phyloP scores from a whole-genome alignment of 2,797 vertebrate species.

The Fringilla coelebs region DNA sequence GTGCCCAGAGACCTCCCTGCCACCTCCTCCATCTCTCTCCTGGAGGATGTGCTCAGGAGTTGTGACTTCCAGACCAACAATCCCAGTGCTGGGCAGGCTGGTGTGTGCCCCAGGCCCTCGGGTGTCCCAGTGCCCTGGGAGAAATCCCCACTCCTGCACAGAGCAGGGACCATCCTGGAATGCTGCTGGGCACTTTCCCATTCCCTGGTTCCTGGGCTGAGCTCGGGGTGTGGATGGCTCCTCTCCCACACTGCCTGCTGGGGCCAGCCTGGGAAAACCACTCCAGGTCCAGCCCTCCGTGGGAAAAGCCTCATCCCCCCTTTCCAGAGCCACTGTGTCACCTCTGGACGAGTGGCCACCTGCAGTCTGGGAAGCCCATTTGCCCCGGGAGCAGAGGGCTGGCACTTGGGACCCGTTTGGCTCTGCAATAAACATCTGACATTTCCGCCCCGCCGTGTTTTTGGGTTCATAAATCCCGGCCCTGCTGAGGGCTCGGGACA shows the following conservation, averaged over 20 bases:
- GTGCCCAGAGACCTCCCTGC: not conserved
- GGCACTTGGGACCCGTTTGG: slow-evolving; percentile 13
- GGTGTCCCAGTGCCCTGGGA: not conserved
- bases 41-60: fast-evolving
- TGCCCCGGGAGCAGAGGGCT: not conserved
- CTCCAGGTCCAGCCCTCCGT: fast-evolving
- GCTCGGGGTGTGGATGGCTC: fast-evolving
- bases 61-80: not conserved
- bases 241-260: fast-evolving
- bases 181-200: not conserved
- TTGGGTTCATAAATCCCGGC: not conserved
- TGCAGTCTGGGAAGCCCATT: slow-evolving; percentile 17
- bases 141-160: not conserved
- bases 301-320: not conserved
- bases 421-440: slow-evolving; percentile 36
- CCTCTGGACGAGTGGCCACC: not conserved
- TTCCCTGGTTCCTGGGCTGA: not conserved
- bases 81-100: not conserved
- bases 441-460: not conserved
- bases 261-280: not conserved
- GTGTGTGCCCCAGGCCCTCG: fast-evolving
- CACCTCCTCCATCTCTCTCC: not conserved
- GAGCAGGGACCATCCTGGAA: not conserved
- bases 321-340: not conserved
- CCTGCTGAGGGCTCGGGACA: not conserved